phyloP scores from a whole-genome alignment of 2,888 invertebrate genomes.

The Heliconius erato region DNA sequence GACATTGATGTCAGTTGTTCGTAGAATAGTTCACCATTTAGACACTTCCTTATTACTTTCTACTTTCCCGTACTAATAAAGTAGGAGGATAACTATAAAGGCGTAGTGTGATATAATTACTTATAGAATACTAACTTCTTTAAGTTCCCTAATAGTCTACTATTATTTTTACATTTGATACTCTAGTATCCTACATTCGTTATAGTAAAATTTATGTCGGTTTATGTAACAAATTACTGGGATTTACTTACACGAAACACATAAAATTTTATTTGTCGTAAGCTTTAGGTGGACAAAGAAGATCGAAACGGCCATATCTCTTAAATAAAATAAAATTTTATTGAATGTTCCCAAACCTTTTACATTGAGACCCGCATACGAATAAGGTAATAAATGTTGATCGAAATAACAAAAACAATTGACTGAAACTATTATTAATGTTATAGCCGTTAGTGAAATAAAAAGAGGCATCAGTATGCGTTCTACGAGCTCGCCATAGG shows the following conservation, averaged over 20 bases:
- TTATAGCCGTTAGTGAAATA: constrained; percentile 66
- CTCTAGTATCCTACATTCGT: neutral
- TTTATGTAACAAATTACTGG: neutral
- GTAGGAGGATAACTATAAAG: neutral
- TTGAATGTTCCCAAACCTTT: constrained; percentile 74
- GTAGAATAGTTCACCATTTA: constrained; percentile 23
- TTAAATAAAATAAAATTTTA: constrained; percentile 76
- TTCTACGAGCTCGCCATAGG: neutral
- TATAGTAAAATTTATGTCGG: constrained; percentile 1
- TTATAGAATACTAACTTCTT: neutral
- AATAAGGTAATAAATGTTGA: constrained; percentile 81
- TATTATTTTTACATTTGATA: neutral
- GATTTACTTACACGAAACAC: constrained; percentile 16
- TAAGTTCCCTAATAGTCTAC: neutral
- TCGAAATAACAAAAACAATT: constrained; percentile 78
- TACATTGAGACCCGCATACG: constrained; percentile 77
- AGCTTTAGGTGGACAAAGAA: constrained; percentile 22
- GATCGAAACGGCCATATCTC: constrained; percentile 42
- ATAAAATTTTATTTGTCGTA: constrained; percentile 27
- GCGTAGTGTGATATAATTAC: neutral
- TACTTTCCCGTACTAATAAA: neutral
- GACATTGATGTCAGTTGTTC: constrained; percentile 23
- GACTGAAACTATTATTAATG: constrained; percentile 70
- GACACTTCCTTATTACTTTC: constrained; percentile 4
- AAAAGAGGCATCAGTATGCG: constrained; percentile 15